Evolutionary conservation across 1,140 invertebrate genomes (phyloP).

Genomic region (Leguminivora glycinivorella): DNA sequence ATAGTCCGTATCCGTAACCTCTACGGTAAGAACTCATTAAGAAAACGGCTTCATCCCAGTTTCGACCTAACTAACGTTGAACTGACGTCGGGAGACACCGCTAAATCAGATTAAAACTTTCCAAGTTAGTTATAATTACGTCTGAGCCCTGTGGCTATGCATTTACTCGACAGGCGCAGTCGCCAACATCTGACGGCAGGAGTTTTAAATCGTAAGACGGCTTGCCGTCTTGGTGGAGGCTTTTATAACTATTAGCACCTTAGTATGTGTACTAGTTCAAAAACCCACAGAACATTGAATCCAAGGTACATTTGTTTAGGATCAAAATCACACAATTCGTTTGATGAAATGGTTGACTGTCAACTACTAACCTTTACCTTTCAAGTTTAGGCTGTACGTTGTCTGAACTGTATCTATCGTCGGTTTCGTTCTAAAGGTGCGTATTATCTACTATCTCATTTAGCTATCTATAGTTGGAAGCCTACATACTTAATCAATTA

Average conservation of each 20-base stretch:
- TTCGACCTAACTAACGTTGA: neutral
- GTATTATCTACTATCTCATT: neutral
- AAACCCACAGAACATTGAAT: no score
- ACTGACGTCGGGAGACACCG: constrained; percentile 2
- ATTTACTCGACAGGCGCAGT: neutral
- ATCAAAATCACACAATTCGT: no score
- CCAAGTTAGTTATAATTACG: constrained; percentile 8
- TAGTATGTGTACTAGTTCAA: no score
- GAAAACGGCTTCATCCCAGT: no score
- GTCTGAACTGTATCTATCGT: no score
- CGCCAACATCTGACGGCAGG: neutral
- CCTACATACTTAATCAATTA: neutral
- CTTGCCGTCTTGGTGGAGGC: neutral
- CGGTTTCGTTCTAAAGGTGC: no score
- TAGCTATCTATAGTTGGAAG: neutral
- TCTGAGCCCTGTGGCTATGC: neutral
- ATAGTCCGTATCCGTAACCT: no score
- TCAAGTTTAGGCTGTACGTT: no score
- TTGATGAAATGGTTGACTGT: no score
- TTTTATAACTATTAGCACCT: neutral
- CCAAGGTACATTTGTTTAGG: no score
- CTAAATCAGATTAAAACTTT: neutral
- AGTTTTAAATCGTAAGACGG: neutral
- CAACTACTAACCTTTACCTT: no score
- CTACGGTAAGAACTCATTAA: no score